phyloP scores from a whole-genome alignment of 2,888 invertebrate species.

The Leucania comma region DNA sequence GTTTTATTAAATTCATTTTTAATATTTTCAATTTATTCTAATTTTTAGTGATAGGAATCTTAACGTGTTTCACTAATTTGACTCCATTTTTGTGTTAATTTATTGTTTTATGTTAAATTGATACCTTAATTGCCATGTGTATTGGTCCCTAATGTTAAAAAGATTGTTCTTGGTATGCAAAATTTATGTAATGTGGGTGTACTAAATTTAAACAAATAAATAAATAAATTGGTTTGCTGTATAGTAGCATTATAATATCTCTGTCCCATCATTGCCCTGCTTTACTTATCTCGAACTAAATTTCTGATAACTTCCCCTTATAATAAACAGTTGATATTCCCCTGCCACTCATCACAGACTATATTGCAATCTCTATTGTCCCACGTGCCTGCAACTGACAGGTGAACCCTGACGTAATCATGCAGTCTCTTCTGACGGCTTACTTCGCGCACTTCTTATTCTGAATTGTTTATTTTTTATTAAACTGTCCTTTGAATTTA shows the following conservation, averaged over 20 bases:
- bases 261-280: background rate
- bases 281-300: slow-evolving; percentile 1
- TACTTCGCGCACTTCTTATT: slow-evolving; percentile 24
- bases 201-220: too few species aligned
- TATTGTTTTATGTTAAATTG: too few species aligned
- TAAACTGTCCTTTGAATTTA: slow-evolving; percentile 5
- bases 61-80: too few species aligned
- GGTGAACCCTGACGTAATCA: slow-evolving; percentile 53
- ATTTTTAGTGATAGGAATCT: too few species aligned
- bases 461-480: slow-evolving; percentile 26
- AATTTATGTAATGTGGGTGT: too few species aligned
- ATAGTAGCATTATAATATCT: slow-evolving; percentile 1
- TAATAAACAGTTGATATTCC: slow-evolving; percentile 19
- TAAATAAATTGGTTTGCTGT: too few species aligned
- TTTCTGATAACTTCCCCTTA: slow-evolving; percentile 1
- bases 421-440: slow-evolving; percentile 16
- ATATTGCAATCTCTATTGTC: slow-evolving; percentile 55
- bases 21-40: too few species aligned
- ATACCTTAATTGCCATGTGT: too few species aligned
- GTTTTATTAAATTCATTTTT: too few species aligned
- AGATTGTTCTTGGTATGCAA: too few species aligned
- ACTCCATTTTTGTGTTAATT: too few species aligned
- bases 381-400: slow-evolving; percentile 60
- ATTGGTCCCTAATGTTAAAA: too few species aligned
- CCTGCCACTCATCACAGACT: slow-evolving; percentile 31